Evolutionary conservation across 2,113 vertebrate species (phyloP), one percentile per base, ranked within the genome.

Genomic region (Coracopsis vasa): DNA sequence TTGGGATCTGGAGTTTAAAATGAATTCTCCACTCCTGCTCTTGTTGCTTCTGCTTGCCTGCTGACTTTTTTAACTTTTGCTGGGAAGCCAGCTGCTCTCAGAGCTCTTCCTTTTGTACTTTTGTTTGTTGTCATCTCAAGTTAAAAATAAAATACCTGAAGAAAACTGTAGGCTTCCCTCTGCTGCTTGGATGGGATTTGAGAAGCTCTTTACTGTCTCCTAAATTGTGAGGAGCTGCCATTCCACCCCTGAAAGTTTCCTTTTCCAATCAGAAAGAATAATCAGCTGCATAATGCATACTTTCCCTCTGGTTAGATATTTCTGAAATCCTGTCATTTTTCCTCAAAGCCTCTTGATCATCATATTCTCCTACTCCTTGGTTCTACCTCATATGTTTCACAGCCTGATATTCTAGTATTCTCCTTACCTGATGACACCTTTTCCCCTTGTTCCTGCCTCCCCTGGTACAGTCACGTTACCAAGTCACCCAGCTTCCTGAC

Each of bases 1-100:
- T 71, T 96, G 67, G 67, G 58, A 83, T 86, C 53, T n/a, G 7
- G 37, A 95, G 67, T 78, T 90, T 96, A 70, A 95, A 95, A 94
- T 85, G 16, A 71, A 13, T 82, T 77, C 48, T 95, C 65, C 31
- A 31, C 20, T 91, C 58, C 45, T 72, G 61, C 23, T 74, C 72
- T 73, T 73, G 19, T 79, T 92, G 73, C 41, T 66, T 85, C 82
- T 88, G 29, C 67, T 92, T 96, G 53, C 45, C 74, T 92, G 79
- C 74, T 92, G 81, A 48, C 47, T 88, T 91, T 71, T 85, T 88
- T 91, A 66, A 77, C 70, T 95, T 94, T 35, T 64, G 5, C 85
- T 91, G 87, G 86, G 24, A 84, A 95, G 29, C 44, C 61, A 87
- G 31, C 56, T 66, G 47, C 58, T 80, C 39, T 85, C 90, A 71